phyloP scores from a whole-genome alignment of 1,140 invertebrate species.

The Brachionus koreanus region DNA sequence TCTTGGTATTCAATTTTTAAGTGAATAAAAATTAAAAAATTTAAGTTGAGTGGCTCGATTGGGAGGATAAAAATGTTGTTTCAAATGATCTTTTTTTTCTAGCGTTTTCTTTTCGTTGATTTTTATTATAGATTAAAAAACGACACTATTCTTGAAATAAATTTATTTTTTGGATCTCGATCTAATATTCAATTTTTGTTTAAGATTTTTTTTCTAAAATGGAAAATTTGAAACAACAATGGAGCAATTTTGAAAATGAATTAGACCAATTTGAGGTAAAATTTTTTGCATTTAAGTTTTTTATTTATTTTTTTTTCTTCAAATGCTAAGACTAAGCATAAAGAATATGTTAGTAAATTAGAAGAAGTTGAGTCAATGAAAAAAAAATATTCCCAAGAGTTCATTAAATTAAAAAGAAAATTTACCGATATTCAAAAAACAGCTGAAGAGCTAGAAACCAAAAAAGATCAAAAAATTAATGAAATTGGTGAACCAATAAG shows the following conservation, averaged over 20 bases:
- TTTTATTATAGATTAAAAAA: neutral
- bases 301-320: too few relatives aligned
- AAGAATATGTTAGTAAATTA: conserved; percentile 75
- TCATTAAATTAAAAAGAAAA: conserved; percentile 78
- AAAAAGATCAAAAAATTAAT: conserved; percentile 50
- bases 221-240: neutral
- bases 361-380: conserved; percentile 77
- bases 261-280: neutral
- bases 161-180: neutral
- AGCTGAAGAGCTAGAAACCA: neutral
- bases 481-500: conserved; percentile 51
- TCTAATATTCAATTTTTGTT: too few relatives aligned
- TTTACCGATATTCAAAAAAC: conserved; percentile 67
- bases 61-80: neutral
- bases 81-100: neutral
- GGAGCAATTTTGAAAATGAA: conserved; percentile 5
- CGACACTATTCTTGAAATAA: neutral
- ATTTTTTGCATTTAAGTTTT: too few relatives aligned
- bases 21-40: neutral
- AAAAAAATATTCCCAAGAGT: conserved; percentile 82
- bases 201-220: neutral
- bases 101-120: neutral
- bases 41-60: neutral
- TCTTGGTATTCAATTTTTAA: neutral
- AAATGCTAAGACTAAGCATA: conserved; percentile 63